Evolutionary conservation across 2,888 invertebrate genomes (phyloP).

Genomic region (Athetis lepigone): DNA sequence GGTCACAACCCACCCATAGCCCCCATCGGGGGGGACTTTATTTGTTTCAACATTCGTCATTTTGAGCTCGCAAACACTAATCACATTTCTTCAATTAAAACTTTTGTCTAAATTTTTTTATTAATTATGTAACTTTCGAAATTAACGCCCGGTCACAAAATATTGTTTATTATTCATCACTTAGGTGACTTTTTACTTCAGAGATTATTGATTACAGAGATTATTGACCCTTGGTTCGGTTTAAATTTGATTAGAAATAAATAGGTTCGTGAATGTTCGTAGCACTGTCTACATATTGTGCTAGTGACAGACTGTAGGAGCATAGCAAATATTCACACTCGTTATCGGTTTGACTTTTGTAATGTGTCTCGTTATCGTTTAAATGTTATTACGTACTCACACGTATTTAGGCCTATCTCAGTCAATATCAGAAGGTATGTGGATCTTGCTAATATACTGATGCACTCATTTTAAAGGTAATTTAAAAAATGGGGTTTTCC

Average conservation of each 20-base stretch:
- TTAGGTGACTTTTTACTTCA: conserved; percentile 17
- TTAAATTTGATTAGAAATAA: conserved; percentile 42
- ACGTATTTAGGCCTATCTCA: conserved; percentile 56
- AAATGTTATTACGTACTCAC: conserved; percentile 66
- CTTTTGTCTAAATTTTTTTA: conserved; percentile 30
- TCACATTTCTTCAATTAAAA: conserved; percentile 66
- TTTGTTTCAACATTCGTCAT: conserved; percentile 76
- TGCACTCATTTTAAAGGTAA: not conserved
- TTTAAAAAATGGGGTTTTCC: not conserved
- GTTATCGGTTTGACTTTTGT: conserved; percentile 82
- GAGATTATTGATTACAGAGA: conserved; percentile 60
- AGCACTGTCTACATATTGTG: conserved; percentile 52
- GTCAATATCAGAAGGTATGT: conserved; percentile 49
- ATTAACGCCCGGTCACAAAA: conserved; percentile 51
- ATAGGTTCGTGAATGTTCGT: conserved; percentile 57
- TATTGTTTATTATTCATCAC: conserved; percentile 62
- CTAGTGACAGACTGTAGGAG: conserved; percentile 53
- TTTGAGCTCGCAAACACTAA: conserved; percentile 59
- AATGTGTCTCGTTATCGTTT: conserved; percentile 76
- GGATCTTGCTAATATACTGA: conserved; percentile 17
- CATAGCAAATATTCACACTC: conserved; percentile 58
- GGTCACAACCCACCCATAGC: conserved; percentile 92
- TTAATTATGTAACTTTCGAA: conserved; percentile 52
- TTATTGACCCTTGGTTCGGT: conserved; percentile 57
- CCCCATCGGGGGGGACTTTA: conserved; percentile 91